phyloP scores from a whole-genome alignment of 2,888 invertebrate genomes.

The Drosophila anomelani region DNA sequence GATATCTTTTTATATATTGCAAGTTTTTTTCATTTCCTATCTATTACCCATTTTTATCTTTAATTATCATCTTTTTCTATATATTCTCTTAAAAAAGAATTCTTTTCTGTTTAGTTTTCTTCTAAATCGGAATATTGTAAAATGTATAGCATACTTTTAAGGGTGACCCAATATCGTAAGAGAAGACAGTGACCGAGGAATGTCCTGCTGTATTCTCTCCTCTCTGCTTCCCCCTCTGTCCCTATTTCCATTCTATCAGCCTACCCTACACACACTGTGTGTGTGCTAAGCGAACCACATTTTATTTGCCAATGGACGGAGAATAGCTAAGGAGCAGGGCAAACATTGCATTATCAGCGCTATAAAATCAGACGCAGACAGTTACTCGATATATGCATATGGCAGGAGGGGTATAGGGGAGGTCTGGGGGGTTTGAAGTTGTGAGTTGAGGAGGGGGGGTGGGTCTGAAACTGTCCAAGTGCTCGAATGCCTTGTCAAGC shows the following conservation, averaged over 20 bases:
- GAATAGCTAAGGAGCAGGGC: constrained; percentile 45
- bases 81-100: neutral
- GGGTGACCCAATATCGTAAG: constrained; percentile 4
- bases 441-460: neutral
- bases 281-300: constrained; percentile 27
- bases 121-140: neutral
- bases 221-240: neutral
- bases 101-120: too few species aligned
- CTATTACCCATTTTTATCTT: too few species aligned
- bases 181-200: constrained; percentile 4
- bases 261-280: neutral
- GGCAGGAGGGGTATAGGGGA: constrained; percentile 10
- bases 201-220: neutral
- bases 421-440: neutral
- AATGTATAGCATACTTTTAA: constrained; percentile 34
- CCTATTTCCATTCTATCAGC: neutral
- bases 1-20: too few species aligned
- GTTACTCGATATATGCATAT: constrained; percentile 56
- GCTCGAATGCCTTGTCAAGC: constrained; percentile 53
- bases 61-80: too few species aligned
- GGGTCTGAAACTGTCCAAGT: constrained; percentile 37
- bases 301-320: constrained; percentile 40
- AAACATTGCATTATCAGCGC: constrained; percentile 64
- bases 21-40: too few species aligned
- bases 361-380: constrained; percentile 66